These are phyloP conservation scores for Halotydeus destructor DNA, from an alignment of 1,140 invertebrate genomes.

Conservation along the genomic window DNA sequence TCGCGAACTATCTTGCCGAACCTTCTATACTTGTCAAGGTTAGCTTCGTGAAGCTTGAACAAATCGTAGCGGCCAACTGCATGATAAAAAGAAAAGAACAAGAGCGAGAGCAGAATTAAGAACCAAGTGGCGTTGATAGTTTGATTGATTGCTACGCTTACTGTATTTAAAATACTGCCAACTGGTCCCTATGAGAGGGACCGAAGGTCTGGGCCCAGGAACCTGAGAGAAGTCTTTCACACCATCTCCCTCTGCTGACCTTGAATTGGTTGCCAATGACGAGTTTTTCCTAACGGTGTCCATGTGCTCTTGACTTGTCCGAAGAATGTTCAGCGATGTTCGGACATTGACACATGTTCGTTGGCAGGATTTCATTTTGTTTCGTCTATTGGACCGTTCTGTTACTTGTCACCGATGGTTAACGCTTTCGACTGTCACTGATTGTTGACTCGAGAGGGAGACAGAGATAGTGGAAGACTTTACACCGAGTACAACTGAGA, in stretches of 20 bases:
- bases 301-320: no score
- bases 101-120: not conserved
- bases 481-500: no score
- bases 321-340: no score
- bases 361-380: no score
- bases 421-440: no score
- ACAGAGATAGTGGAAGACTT: no score
- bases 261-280: no score
- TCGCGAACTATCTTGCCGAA: conserved; percentile 21
- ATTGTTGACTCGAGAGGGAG: no score
- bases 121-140: not conserved
- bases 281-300: no score
- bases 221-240: conserved; percentile 23
- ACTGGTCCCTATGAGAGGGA: conserved; percentile 53
- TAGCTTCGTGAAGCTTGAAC: conserved; percentile 52
- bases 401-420: no score
- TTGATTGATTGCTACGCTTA: conserved; percentile 2
- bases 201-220: conserved; percentile 41
- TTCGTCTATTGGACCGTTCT: no score
- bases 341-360: no score
- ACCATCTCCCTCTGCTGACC: not conserved
- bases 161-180: conserved; percentile 41
- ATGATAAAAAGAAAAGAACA: conserved; percentile 1
- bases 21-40: conserved; percentile 40
- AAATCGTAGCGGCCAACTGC: conserved; percentile 40